Base-by-base conservation (phyloP, 2,888 invertebrate species). In the Dendrolimus pini region DNA sequence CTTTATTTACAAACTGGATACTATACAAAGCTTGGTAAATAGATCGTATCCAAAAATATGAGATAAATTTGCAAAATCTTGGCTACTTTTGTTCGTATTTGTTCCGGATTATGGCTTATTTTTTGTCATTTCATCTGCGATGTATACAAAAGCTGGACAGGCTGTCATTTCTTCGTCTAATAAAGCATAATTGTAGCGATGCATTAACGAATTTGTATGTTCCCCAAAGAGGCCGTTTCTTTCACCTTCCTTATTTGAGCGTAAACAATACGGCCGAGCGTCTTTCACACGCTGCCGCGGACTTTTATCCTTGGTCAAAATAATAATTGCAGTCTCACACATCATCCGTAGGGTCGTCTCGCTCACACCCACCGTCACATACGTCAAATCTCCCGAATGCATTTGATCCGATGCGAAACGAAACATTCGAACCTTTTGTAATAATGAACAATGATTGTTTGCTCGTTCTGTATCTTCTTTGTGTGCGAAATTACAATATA, bases 391-490 rank as follows among this genome's bases (percentile, higher is more conserved):
- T 83, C 78, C 78, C 78, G 79, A 30, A 84, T 82, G 80, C 83
- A 85, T 89, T 88, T 88, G 89, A 90, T 89, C 83, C 83, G 84
- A 85, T 81, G 84, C 86, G 88, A 89, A 88, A 84, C 86, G 83
- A 83, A 89, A 88, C 85, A 88, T 88, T 85, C 80, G 81, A 87
- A 87, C 80, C 90, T 89, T 89, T 90, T 90, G 89, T 90, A 86
- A 88, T 87, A 89, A 90, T 89, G 88, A 89, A 89, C 89, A 89
- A 89, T 89, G 88, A 90, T 89, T 89, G 89, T 90, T 89, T 89
- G 89, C 85, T 81, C 85, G 88, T 88, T 84, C 89, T 83, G 81
- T 85, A 84, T 85, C 85, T 83, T 70, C 83, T 90, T 89, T 89
- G 89, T 90, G 89, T 87, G 89, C 87, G 74, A 89, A 89, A 89